Percentiles rank a stretch among this genome's conserved stretches.
These are phyloP conservation scores for Mus spretus DNA, from an alignment of 2,797 vertebrate species.

Conservation along the genomic window DNA sequence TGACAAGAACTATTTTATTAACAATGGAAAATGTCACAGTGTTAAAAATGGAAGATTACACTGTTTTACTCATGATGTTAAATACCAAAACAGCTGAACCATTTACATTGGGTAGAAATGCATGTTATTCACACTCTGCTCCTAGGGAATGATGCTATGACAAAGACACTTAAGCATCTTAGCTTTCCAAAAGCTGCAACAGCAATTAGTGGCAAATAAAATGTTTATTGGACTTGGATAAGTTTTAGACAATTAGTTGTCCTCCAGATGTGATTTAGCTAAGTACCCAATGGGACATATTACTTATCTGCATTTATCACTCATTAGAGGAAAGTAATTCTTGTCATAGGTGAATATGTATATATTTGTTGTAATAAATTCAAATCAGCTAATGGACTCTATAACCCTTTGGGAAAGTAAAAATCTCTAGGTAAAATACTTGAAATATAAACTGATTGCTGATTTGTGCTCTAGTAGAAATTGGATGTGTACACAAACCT, in stretches of 20 bases:
- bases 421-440: conserved; percentile 87
- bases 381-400: conserved; percentile 90
- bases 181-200: conserved; percentile 89
- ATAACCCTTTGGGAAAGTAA: conserved; percentile 86
- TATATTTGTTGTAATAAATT: conserved; percentile 92
- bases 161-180: conserved; percentile 87
- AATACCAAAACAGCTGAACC: conserved; percentile 84
- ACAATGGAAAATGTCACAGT: conserved; percentile 73
- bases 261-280: conserved; percentile 91
- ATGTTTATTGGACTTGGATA: conserved; percentile 94
- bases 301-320: conserved; percentile 92
- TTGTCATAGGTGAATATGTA: conserved; percentile 91
- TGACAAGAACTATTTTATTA: conserved; percentile 76
- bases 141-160: conserved; percentile 80
- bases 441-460: conserved; percentile 87
- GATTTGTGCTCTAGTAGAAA: conserved; percentile 61
- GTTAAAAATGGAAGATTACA: conserved; percentile 81
- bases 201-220: conserved; percentile 90
- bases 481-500: background rate
- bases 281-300: conserved; percentile 90
- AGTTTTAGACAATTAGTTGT: conserved; percentile 92
- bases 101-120: conserved; percentile 68
- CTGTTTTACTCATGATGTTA: conserved; percentile 77
- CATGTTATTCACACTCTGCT: conserved; percentile 69
- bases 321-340: conserved; percentile 93